Base-by-base conservation (phyloP, 2,888 invertebrate genomes). In the Tenthredo scrophulariae region DNA sequence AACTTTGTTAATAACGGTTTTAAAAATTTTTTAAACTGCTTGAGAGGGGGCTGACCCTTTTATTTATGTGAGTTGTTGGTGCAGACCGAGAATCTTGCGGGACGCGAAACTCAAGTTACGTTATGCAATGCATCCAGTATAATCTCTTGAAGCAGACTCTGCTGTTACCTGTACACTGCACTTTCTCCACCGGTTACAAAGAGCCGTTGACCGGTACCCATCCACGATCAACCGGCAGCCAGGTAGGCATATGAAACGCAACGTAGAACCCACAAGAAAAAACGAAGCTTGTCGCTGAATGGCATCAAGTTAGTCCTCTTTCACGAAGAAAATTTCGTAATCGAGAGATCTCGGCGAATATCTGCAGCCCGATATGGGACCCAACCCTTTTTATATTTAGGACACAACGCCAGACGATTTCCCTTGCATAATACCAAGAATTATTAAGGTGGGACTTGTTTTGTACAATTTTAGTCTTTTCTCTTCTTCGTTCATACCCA, bases 101-200 rank as follows among this genome's bases (percentile, higher is more conserved):
- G 58, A 79, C 80, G 62, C 62, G 80, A 80, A 80, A 80, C 80
- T 80, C 80, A 18, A 58, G 80, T 62, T 80, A 22, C 40, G 58
- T 80, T 80, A 62, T 62, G 80, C 62, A 80, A 80, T 26, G n/a
- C 62, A 40, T 37, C 62, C 3, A 22, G 80, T 26, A 26, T 80
- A 80, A 58, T 62, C 62, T 67, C 15, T 67, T 15, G 15, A 37
- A 29, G 22, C 77, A 58, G 80, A 80, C 80, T 33, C 33, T 79
- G 54, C 10, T 37, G 22, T 79, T 50, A 80, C 40, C 54, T 29
- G 50, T 77, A 33, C 46, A 26, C 29, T 77, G 77, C 77, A 77
- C 77, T 77, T 77, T 77, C 77, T 77, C 77, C 75, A 37, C 13
- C 40, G 40, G 37, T 72, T 54, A 6, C 15, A 50, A n/a, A 29